phyloP scores from a whole-genome alignment of 2,797 vertebrate species.

The Megaceryle alcyon region DNA sequence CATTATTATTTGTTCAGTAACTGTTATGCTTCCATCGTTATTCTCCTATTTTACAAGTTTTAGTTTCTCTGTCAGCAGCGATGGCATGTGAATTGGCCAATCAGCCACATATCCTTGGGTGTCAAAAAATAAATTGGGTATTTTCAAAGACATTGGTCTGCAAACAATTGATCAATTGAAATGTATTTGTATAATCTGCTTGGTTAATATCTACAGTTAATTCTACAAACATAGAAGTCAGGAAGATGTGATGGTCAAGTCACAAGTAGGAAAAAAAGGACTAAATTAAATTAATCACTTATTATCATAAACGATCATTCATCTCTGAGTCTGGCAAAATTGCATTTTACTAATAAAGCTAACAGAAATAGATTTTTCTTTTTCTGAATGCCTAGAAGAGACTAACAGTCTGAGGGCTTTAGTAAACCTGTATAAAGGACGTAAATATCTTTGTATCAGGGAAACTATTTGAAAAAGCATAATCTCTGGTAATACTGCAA shows the following conservation, averaged over 20 bases:
- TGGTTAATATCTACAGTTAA: constrained; percentile 30
- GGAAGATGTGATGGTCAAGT: not conserved
- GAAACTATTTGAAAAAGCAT: not conserved
- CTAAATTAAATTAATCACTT: not conserved
- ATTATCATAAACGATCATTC: not conserved
- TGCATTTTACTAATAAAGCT: not conserved
- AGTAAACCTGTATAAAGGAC: not conserved
- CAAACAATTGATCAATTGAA: constrained; percentile 1
- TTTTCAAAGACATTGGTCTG: constrained; percentile 1
- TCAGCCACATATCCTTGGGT: not conserved
- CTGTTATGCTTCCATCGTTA: not conserved
- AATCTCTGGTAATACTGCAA: not conserved
- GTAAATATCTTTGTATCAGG: not conserved
- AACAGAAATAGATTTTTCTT: not conserved
- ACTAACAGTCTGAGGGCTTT: not conserved
- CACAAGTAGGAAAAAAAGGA: constrained; percentile 1
- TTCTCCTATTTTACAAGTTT: not conserved
- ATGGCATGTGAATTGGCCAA: not conserved
- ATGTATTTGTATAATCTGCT: constrained; percentile 27
- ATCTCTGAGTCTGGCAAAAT: not conserved
- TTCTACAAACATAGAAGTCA: not conserved
- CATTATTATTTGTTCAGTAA: not conserved
- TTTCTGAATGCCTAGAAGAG: not conserved
- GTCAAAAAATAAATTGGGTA: not conserved
- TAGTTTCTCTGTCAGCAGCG: not conserved